phyloP scores from a whole-genome alignment of 2,113 vertebrate genomes.

The Orycteropus afer region DNA sequence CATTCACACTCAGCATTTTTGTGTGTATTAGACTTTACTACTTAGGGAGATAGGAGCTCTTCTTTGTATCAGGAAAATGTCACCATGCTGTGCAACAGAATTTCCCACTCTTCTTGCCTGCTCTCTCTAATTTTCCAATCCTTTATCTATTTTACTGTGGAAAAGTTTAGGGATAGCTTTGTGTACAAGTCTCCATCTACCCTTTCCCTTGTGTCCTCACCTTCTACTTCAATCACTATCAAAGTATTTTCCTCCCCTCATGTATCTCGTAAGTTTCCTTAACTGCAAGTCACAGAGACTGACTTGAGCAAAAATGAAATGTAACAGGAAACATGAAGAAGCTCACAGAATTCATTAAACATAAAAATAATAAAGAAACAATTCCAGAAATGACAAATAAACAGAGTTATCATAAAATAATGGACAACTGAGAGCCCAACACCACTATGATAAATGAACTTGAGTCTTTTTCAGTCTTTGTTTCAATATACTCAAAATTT shows the following conservation, averaged over 20 bases:
- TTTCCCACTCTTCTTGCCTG: not conserved
- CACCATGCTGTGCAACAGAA: not conserved
- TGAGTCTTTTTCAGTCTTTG: not conserved
- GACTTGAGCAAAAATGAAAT: not conserved
- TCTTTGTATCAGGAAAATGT: not conserved
- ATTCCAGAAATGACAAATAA: not conserved
- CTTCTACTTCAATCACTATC: not conserved
- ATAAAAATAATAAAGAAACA: not conserved
- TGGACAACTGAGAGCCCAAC: not conserved
- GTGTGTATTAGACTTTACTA: not conserved
- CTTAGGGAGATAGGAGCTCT: not conserved
- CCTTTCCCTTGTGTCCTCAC: not conserved
- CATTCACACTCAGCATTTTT: not conserved
- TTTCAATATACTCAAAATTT: not conserved
- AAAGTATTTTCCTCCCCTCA: not conserved
- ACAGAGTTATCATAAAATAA: not conserved
- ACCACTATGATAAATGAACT: not conserved
- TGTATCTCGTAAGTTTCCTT: not conserved
- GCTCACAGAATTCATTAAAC: not conserved
- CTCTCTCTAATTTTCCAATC: not conserved
- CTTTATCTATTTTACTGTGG: not conserved
- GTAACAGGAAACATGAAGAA: not conserved
- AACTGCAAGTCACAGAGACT: constrained; percentile 8
- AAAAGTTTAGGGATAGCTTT: not conserved
- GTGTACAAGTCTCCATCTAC: not conserved